Conservation (phyloP, 2,113 vertebrate species). For the Myodes glareolus region DNA sequence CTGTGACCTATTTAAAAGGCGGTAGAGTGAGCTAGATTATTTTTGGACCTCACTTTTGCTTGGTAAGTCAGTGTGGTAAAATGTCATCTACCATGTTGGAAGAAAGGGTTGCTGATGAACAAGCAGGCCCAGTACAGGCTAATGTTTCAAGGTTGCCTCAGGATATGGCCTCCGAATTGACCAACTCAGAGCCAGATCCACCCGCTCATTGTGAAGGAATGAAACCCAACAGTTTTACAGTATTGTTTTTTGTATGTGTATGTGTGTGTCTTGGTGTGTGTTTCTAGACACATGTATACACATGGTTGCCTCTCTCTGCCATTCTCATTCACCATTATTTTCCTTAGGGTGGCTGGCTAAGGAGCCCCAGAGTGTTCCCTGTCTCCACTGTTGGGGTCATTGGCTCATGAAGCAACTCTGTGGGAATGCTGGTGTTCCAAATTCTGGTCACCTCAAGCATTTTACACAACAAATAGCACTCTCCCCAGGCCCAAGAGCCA, state of each 20-base stretch:
- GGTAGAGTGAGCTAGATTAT: too few species aligned
- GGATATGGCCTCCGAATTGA: not conserved
- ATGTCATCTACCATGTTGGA: not conserved
- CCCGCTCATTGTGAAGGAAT: not conserved
- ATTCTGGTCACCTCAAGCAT: not conserved
- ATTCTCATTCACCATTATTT: not conserved
- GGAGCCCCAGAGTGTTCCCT: not conserved
- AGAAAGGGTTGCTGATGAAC: not conserved
- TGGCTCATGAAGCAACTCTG: not conserved
- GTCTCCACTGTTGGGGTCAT: not conserved
- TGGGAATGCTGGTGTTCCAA: not conserved
- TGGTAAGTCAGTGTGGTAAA: conserved; percentile 24
- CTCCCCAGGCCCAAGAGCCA: not conserved
- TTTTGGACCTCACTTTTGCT: not conserved
- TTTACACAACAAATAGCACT: not conserved
- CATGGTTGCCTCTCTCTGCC: not conserved
- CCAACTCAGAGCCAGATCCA: not conserved
- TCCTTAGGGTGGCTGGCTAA: not conserved
- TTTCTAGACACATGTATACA: too few species aligned
- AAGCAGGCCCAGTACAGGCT: not conserved
- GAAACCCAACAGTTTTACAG: not conserved
- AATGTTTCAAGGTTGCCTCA: not conserved
- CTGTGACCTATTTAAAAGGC: conserved; percentile 32
- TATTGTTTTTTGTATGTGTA: not conserved
- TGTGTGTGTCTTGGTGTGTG: not conserved